Evolutionary conservation across 2,888 invertebrate genomes (phyloP).

Genomic region (Drosophila nigricruria): DNA sequence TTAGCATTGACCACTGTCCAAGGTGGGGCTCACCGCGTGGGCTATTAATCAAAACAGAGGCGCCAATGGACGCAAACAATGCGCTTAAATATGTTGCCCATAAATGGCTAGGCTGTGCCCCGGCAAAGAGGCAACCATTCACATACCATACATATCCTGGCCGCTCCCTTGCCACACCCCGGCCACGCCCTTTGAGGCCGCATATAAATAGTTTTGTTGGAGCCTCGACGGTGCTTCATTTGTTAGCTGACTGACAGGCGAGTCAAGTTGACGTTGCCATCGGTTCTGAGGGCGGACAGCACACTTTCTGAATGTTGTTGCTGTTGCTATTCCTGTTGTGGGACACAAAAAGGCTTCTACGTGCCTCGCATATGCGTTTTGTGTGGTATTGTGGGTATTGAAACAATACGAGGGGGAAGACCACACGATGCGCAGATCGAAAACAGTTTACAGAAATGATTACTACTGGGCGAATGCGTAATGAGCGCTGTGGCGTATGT

Average conservation of each 20-base stretch:
- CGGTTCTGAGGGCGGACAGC: slow-evolving; percentile 30
- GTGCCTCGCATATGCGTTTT: slow-evolving; percentile 46
- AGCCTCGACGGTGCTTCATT: slow-evolving; percentile 57
- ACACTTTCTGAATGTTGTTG: slow-evolving; percentile 4
- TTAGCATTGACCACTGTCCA: slow-evolving; percentile 15
- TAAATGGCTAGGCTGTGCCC: slow-evolving; percentile 37
- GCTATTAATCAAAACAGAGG: slow-evolving; percentile 70
- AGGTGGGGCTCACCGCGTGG: slow-evolving; percentile 21
- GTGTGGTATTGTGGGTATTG: not conserved
- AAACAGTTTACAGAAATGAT: slow-evolving; percentile 76
- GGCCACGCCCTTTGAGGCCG: slow-evolving; percentile 14
- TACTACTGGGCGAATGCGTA: slow-evolving; percentile 70
- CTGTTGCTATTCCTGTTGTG: slow-evolving; percentile 15
- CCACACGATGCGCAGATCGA: slow-evolving; percentile 55
- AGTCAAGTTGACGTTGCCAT: slow-evolving; percentile 56
- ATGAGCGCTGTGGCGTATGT: slow-evolving; percentile 69
- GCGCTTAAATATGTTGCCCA: slow-evolving; percentile 54
- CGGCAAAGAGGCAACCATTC: slow-evolving; percentile 14
- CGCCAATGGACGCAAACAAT: slow-evolving; percentile 51
- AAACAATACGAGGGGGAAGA: slow-evolving; percentile 8
- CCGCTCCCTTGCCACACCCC: slow-evolving; percentile 27
- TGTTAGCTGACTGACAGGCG: slow-evolving; percentile 60
- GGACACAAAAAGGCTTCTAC: slow-evolving; percentile 53
- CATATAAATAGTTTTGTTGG: slow-evolving; percentile 68
- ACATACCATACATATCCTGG: slow-evolving; percentile 33